phyloP scores from a whole-genome alignment of 2,888 invertebrate genomes.

The Sarcophaga subvicina region DNA sequence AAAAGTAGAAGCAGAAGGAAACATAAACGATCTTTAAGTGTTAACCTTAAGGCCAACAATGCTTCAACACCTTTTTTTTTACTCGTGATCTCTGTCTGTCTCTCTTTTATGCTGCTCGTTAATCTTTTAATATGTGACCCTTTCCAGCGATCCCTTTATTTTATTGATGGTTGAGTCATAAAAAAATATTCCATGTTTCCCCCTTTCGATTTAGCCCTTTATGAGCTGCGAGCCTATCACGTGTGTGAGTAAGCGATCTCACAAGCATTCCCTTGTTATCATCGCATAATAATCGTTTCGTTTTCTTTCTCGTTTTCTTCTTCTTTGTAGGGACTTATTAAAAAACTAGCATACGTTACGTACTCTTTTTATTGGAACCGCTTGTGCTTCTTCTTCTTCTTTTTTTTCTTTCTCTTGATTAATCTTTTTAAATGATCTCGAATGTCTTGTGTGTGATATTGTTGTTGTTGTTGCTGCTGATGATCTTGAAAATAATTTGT shows the following conservation, averaged over 20 bases:
- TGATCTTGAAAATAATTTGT: slow-evolving; percentile 46
- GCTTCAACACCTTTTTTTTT: slow-evolving; percentile 56
- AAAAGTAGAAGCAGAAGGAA: not conserved
- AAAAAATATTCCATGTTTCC: slow-evolving; percentile 20
- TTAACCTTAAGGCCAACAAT: slow-evolving; percentile 46
- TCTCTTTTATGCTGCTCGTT: slow-evolving; percentile 16
- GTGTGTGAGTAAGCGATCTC: slow-evolving; percentile 31
- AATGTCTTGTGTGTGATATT: not conserved
- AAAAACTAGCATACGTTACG: slow-evolving; percentile 24
- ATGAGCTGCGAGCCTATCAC: not conserved
- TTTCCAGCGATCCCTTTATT: slow-evolving; percentile 47
- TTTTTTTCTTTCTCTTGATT: slow-evolving; percentile 13
- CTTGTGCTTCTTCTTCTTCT: too few relatives aligned
- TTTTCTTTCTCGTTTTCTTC: slow-evolving; percentile 23
- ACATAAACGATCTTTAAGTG: slow-evolving; percentile 48
- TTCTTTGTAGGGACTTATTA: slow-evolving; percentile 2
- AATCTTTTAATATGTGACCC: slow-evolving; percentile 47
- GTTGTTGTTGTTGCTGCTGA: not conserved
- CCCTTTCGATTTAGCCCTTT: slow-evolving; percentile 33
- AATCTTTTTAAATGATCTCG: slow-evolving; percentile 58
- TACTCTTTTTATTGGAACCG: slow-evolving; percentile 43
- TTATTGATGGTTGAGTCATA: not conserved
- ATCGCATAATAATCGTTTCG: slow-evolving; percentile 47
- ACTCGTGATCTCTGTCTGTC: not conserved
- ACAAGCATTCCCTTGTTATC: slow-evolving; percentile 39